Percentiles rank a stretch among this genome's conserved stretches.
Evolutionary conservation across 2,888 invertebrate species (phyloP).

Genomic region (Adelphocoris suturalis): DNA sequence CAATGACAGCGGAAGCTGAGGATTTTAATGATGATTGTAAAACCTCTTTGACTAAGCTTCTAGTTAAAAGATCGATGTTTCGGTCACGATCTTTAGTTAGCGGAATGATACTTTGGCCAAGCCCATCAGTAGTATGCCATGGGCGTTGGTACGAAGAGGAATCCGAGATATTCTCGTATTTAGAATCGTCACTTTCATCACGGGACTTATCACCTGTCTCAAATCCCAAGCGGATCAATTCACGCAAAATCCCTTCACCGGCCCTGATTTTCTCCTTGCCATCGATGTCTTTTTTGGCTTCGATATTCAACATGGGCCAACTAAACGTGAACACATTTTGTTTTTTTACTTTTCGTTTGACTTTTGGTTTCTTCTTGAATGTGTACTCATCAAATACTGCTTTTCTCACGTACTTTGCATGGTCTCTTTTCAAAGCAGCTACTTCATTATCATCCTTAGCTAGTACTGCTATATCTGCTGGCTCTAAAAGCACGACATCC

Average conservation of each 20-base stretch:
- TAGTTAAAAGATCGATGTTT: neutral
- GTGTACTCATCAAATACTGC: slow-evolving; percentile 61
- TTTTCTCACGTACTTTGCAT: slow-evolving; percentile 51
- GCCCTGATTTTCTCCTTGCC: neutral
- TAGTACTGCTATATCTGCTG: slow-evolving; percentile 18
- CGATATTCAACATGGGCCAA: neutral
- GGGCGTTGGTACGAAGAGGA: neutral
- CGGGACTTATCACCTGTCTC: neutral
- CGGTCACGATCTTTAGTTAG: slow-evolving; percentile 2
- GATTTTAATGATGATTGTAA: neutral
- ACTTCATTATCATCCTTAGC: slow-evolving; percentile 7
- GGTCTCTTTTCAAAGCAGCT: slow-evolving; percentile 25
- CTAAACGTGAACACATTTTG: neutral
- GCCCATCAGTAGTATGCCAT: no score
- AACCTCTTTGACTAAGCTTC: slow-evolving; percentile 1
- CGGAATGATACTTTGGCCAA: neutral
- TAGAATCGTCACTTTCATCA: neutral
- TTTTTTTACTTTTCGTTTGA: neutral
- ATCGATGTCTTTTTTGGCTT: neutral
- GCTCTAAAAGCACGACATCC: slow-evolving; percentile 31
- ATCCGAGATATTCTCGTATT: neutral
- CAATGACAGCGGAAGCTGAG: neutral
- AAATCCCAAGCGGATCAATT: neutral
- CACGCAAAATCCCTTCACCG: neutral
- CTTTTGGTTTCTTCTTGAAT: neutral